Conservation (phyloP, 2,888 invertebrate species). For the Erpobdella octoculata region DNA sequence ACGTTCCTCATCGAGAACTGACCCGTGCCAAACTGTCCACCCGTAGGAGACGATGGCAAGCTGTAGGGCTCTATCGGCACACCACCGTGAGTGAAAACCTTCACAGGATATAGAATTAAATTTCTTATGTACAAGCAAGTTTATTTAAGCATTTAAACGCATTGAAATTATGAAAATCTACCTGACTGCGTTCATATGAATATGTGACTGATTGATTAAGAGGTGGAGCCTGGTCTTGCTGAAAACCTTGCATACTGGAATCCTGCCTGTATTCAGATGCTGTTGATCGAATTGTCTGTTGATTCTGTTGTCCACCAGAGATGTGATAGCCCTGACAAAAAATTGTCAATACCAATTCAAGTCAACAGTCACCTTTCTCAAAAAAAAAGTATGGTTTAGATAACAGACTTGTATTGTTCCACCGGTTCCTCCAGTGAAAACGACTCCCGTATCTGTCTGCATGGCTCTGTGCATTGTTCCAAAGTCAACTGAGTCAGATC, state of each 20-base stretch:
- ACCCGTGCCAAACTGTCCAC: neutral
- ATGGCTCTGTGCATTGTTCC: slow-evolving; percentile 26
- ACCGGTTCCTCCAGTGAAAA: neutral
- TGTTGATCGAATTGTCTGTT: neutral
- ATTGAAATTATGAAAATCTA: neutral
- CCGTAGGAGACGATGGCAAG: slow-evolving; percentile 6
- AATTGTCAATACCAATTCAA: neutral
- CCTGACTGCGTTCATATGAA: slow-evolving; percentile 21
- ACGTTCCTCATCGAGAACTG: slow-evolving; percentile 32
- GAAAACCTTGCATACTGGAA: neutral
- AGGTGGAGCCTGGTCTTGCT: neutral
- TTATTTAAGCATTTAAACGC: neutral
- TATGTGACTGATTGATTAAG: slow-evolving; percentile 23
- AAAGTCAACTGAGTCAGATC: neutral
- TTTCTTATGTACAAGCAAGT: neutral
- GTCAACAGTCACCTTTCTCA: neutral
- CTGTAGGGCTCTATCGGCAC: slow-evolving; percentile 9
- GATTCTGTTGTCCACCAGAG: neutral
- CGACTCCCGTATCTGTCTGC: slow-evolving; percentile 19
- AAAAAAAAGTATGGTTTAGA: neutral
- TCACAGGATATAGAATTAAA: neutral
- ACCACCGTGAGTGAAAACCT: slow-evolving; percentile 6
- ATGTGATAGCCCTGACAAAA: neutral
- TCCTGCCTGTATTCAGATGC: slow-evolving; percentile 3
- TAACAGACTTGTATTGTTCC: neutral